phyloP scores from a whole-genome alignment of 1,140 invertebrate genomes.

The Andrena cerasifolii region DNA sequence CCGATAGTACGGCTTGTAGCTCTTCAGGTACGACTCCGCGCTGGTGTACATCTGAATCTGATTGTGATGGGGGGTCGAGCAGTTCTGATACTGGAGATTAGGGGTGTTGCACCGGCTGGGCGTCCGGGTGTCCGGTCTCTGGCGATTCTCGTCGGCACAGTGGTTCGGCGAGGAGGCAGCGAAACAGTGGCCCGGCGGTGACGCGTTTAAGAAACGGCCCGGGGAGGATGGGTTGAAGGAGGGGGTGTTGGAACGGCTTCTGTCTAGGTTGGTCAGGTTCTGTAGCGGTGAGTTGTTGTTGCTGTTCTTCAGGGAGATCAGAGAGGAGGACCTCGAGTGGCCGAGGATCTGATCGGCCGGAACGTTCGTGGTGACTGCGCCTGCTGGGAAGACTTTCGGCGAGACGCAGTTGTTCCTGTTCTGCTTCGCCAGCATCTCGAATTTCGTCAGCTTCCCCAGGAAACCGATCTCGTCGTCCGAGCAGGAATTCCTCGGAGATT shows the following conservation, averaged over 20 bases:
- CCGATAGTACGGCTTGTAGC: slow-evolving; percentile 66
- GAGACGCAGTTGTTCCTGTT: slow-evolving; percentile 82
- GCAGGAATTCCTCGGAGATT: slow-evolving; percentile 80
- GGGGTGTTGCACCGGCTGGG: slow-evolving; percentile 66
- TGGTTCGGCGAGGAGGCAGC: slow-evolving; percentile 30
- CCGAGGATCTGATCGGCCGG: slow-evolving; percentile 90
- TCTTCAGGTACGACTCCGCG: slow-evolving; percentile 72
- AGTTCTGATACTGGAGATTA: slow-evolving; percentile 55
- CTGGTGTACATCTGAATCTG: slow-evolving; percentile 71
- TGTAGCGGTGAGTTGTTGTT: slow-evolving; percentile 66
- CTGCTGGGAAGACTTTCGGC: slow-evolving; percentile 90
- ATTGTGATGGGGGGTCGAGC: slow-evolving; percentile 68
- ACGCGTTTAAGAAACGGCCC: slow-evolving; percentile 48
- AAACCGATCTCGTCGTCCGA: slow-evolving; percentile 82
- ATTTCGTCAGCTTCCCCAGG: slow-evolving; percentile 78
- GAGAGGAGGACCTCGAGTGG: slow-evolving; percentile 76
- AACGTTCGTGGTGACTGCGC: slow-evolving; percentile 89
- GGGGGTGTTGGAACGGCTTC: slow-evolving; percentile 71
- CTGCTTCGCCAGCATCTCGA: slow-evolving; percentile 79
- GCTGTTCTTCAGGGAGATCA: slow-evolving; percentile 67
- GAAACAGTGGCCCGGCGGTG: slow-evolving; percentile 40
- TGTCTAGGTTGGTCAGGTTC: slow-evolving; percentile 75
- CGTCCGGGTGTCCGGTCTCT: slow-evolving; percentile 33
- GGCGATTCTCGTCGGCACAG: slow-evolving; percentile 60
- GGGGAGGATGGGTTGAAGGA: slow-evolving; percentile 43